These are phyloP conservation scores for Octopus sinensis DNA, from an alignment of 1,140 invertebrate species.

Conservation along the genomic window DNA sequence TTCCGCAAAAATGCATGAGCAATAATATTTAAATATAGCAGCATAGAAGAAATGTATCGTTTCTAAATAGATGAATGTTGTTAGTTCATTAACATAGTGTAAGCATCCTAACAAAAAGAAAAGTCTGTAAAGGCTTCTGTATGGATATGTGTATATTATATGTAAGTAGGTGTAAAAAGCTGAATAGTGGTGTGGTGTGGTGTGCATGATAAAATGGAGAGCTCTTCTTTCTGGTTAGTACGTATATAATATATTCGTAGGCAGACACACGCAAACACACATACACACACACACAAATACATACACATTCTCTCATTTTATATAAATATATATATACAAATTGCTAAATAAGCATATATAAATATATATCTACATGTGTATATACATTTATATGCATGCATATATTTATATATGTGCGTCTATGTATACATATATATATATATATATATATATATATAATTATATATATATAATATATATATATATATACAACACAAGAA, in stretches of 20 bases:
- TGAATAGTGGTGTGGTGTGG: no score
- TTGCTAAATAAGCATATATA: background rate
- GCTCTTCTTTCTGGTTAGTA: background rate
- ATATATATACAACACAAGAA: background rate
- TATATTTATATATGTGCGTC: background rate
- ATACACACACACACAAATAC: background rate
- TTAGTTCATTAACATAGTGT: no score
- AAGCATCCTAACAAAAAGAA: no score
- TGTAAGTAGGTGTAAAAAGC: no score
- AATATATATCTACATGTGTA: background rate
- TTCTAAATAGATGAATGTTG: no score
- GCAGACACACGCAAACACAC: background rate
- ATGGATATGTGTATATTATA: no score
- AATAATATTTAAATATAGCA: no score
- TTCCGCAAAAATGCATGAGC: no score
- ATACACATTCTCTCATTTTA: background rate
- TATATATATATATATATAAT: background rate
- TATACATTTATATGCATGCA: background rate
- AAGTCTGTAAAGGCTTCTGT: no score
- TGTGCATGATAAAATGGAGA: no score
- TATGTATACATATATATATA: constrained; percentile 1
- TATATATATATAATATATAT: background rate
- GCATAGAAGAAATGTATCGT: no score
- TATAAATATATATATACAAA: background rate
- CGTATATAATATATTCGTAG: background rate